Evolutionary conservation across 1,140 invertebrate genomes (phyloP).

Genomic region (Atta texana): DNA sequence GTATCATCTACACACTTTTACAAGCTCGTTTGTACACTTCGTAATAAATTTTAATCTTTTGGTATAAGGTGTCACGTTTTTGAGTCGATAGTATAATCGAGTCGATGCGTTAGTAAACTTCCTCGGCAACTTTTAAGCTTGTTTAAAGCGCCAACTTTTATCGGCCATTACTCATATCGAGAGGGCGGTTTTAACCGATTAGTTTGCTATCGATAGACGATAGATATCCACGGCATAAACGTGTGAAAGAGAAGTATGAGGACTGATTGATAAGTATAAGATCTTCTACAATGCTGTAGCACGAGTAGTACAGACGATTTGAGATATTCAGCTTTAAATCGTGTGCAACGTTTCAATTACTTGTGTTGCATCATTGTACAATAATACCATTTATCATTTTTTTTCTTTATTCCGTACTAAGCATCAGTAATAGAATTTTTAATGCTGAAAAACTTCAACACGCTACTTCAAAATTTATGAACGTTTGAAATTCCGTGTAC

Average conservation of each 20-base stretch:
- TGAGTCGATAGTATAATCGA: constrained; percentile 25
- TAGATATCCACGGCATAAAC: constrained; percentile 2
- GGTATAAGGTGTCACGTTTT: constrained; percentile 33
- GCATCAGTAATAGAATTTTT: constrained; percentile 1
- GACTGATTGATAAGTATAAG: not conserved
- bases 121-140: constrained; percentile 51
- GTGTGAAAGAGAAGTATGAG: not conserved
- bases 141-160: constrained; percentile 54
- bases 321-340: not conserved
- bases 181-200: constrained; percentile 47
- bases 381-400: not conserved
- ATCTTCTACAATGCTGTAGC: not conserved
- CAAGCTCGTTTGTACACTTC: not conserved
- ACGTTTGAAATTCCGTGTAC: not conserved
- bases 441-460: not conserved
- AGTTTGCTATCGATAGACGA: constrained; percentile 46
- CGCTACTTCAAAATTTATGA: not conserved
- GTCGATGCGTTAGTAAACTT: constrained; percentile 44
- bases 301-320: not conserved
- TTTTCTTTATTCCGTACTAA: not conserved
- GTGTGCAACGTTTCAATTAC: not conserved
- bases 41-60: constrained; percentile 57
- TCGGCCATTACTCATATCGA: constrained; percentile 49
- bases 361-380: not conserved
- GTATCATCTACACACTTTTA: not conserved